A percentile compares a stretch with the other conserved stretches of the same genome.
phyloP scores from a whole-genome alignment of 2,888 invertebrate species.

The Xestia sexstrigata region DNA sequence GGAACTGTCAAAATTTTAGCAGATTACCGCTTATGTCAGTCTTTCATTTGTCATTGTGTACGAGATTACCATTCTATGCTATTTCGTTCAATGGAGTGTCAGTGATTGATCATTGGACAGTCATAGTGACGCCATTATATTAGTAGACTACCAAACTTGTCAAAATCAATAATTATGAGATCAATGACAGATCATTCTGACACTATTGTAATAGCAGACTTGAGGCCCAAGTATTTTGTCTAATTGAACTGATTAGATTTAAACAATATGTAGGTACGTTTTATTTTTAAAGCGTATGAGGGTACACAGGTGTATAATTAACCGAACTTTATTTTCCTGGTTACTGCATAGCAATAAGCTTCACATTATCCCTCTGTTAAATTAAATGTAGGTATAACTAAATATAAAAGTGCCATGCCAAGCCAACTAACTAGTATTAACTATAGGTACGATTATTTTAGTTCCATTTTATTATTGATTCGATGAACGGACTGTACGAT shows the following conservation, averaged over 20 bases:
- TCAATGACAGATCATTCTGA: no score
- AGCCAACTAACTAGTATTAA: not conserved
- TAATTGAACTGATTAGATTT: slow-evolving; percentile 21
- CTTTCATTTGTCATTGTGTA: no score
- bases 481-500: not conserved
- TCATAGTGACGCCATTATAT: no score
- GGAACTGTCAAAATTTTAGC: no score
- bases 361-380: slow-evolving; percentile 4
- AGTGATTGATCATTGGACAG: no score
- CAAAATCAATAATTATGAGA: no score
- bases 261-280: not conserved
- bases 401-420: slow-evolving; percentile 15
- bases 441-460: not conserved
- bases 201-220: no score
- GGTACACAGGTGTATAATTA: not conserved
- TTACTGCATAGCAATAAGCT: slow-evolving; percentile 10
- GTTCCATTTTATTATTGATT: not conserved
- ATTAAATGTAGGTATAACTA: not conserved
- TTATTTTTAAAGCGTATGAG: not conserved
- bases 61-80: no score
- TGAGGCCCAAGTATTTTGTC: not conserved
- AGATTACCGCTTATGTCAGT: no score
- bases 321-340: slow-evolving; percentile 23
- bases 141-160: no score
- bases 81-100: no score